Percentiles rank a stretch among this genome's conserved stretches.
These are phyloP conservation scores for Masticophis lateralis DNA, from an alignment of 2,797 vertebrate genomes.

Conservation along the genomic window DNA sequence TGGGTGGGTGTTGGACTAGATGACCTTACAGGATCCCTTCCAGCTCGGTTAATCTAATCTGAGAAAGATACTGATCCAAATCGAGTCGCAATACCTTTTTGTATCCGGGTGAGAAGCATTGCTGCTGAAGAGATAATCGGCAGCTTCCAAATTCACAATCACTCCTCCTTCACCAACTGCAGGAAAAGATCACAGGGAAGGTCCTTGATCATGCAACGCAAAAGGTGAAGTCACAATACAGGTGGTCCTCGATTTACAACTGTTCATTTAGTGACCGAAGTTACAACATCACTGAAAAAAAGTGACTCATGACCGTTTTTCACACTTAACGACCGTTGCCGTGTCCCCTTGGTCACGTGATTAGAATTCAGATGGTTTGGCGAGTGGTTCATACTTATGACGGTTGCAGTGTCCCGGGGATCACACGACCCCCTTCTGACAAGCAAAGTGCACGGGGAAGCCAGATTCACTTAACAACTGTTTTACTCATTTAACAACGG, in stretches of 20 bases:
- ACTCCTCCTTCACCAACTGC: conserved; percentile 79
- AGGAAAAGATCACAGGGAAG: background rate
- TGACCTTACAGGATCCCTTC: too few species aligned
- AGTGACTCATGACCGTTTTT: background rate
- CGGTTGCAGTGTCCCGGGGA: fast-evolving
- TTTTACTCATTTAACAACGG: background rate
- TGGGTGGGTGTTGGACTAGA: too few species aligned
- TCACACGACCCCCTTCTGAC: background rate
- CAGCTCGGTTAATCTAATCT: too few species aligned
- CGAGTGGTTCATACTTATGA: background rate
- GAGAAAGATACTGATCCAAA: background rate
- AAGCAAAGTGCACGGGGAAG: too few species aligned
- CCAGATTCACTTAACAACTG: background rate
- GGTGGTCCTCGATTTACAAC: background rate
- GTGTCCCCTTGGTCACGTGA: fast-evolving
- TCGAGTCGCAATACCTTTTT: conserved; percentile 69
- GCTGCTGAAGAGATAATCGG: conserved; percentile 88
- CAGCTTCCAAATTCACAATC: conserved; percentile 60
- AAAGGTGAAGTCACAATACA: background rate
- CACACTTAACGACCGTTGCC: background rate
- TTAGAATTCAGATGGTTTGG: background rate
- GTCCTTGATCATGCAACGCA: background rate
- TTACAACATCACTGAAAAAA: background rate
- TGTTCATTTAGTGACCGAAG: background rate
- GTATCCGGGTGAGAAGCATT: conserved; percentile 85